Evolutionary conservation across 2,113 vertebrate species (phyloP), one percentile per base, ranked within the genome.

Genomic region (Cephalopterus ornatus): DNA sequence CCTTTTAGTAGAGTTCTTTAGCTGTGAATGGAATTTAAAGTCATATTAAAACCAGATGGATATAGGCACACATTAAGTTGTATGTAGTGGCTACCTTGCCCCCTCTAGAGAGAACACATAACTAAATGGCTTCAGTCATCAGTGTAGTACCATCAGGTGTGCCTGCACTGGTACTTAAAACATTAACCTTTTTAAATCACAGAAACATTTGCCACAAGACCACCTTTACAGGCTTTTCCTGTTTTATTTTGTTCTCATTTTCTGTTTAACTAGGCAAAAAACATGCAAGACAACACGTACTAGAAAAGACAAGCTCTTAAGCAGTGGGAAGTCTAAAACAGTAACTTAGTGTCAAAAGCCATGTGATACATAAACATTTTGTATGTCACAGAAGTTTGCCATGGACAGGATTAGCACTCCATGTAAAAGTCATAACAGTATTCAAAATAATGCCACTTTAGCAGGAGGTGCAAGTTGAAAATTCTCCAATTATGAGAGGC

Each of bases 31-130:
- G 71, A 95, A 88, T 86, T 90, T 76, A 59, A 94, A 95, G 49
- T n/a, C 30, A 72, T 20, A 94, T 88, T 88, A 86, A 88, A 88
- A 96, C 8, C 78, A 96, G 81, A 94, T n/a, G 37, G n/a, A 58
- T 49, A 66, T 5, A 78, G 24, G 52, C 46, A 78, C 19, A 78
- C 27, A 81, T 2, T n/a, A 68, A 68, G 10, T 27, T 75, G 5
- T 16, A 49, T 5, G 11, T 8, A 53, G n/a, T 26, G 28, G n/a
- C 50, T 71, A 94, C n/a, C 28, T 49, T 44, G 6, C 3, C 5
- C 3, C 3, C 10, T 55, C 27, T 20, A 52, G 14, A 47, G 17
- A 19, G 10, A 16, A 14, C 2, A 50, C 1, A 16, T 4, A 47
- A 33, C 9, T 30, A 65, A 72, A 52, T n/a, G 18, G 33, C 16